Evolutionary conservation across 2,888 invertebrate species (phyloP), one percentile per base, ranked within the genome.

Genomic region (Altica lythri): DNA sequence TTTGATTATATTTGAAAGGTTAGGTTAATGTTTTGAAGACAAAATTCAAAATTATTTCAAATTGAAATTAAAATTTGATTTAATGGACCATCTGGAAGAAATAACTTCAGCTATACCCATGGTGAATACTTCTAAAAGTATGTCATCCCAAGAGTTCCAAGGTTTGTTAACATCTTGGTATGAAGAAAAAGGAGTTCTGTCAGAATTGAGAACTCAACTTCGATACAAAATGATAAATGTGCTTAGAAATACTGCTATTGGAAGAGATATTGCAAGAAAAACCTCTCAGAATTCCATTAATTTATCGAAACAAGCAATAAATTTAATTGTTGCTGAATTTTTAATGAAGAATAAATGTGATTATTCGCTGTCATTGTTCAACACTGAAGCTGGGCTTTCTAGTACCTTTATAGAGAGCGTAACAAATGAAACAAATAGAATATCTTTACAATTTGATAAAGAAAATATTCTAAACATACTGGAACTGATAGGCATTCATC

Each of bases 261-360:
- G 76, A 18, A 68, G 60, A 30, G 58, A 62, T 29, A 55, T 65
- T 13, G 44, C 19, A 43, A 63, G 52, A 52, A 60, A 48, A 38
- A 14, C 52, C 10, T 27, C 47, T 6, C 77, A 80, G 57, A 74
- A 78, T 0, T 64, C 49, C 10, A 49, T 80, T 22, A 81, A 83
- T 30, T 77, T 80, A 1, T 76, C 77, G 42, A 75, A 76, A 57
- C 84, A 85, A 74, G 83, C 83, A n/a, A 63, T 84, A 9, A 83
- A 84, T 69, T 78, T 85, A 42, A 72, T 85, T 17, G 75, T 85
- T 35, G 82, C 81, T 5, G 85, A 85, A 71, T 84, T 83, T 73
- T 75, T 85, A 46, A 63, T 84, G 27, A 74, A 77, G 44, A 74
- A 83, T 78, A 78, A 82, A 19, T 83, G 81, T 64, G 79, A 76